Evolutionary conservation across 2,797 vertebrate species (phyloP).

Genomic region (Morus bassanus): DNA sequence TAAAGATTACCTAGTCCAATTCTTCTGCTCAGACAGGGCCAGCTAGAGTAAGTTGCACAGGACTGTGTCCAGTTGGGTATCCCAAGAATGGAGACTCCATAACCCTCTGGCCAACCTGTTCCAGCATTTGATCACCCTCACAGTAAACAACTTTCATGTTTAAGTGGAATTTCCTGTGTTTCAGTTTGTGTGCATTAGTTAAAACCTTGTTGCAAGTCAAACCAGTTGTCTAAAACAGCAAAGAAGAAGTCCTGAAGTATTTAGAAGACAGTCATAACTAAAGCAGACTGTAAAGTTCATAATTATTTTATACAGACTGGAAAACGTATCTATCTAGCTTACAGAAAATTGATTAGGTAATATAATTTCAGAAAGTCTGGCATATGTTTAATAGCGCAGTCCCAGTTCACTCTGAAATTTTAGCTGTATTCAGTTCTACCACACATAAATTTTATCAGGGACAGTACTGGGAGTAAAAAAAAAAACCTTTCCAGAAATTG

Average conservation of each 20-base stretch:
- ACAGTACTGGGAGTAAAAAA: neutral
- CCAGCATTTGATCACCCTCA: neutral
- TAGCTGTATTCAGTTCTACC: neutral
- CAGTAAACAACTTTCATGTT: neutral
- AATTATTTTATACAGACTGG: neutral
- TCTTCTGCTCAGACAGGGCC: neutral
- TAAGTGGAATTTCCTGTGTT: neutral
- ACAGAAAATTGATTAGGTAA: neutral
- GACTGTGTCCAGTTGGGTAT: neutral
- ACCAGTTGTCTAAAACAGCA: neutral
- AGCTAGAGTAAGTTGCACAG: neutral
- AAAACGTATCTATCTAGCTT: neutral
- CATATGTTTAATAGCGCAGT: neutral
- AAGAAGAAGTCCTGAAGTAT: neutral
- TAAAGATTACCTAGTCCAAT: neutral
- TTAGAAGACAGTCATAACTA: neutral
- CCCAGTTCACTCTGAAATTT: neutral
- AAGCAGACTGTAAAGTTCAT: neutral
- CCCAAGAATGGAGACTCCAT: neutral
- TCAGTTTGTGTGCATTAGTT: neutral
- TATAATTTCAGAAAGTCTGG: neutral
- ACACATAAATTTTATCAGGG: neutral
- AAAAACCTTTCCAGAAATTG: neutral
- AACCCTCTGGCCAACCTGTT: neutral
- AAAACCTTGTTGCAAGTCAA: neutral